These are phyloP conservation scores for Dicycla oo DNA, from an alignment of 2,888 invertebrate species.

Conservation along the genomic window DNA sequence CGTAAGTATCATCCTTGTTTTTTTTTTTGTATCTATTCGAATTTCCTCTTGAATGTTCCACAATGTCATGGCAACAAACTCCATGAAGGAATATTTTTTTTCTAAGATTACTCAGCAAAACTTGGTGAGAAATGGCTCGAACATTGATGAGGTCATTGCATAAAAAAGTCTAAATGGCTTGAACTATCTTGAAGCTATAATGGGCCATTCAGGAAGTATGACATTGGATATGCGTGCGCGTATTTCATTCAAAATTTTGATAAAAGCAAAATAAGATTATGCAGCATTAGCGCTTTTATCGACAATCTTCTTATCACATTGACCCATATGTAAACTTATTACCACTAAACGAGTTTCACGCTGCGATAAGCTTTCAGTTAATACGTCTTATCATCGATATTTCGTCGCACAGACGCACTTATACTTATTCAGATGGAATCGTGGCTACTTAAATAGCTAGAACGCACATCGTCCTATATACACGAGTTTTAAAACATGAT, in stretches of 20 bases:
- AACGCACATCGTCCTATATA: slow-evolving; percentile 18
- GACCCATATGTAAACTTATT: slow-evolving; percentile 65
- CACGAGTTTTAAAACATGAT: slow-evolving; percentile 8
- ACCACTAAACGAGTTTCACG: slow-evolving; percentile 62
- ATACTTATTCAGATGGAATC: slow-evolving; percentile 32
- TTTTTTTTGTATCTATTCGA: slow-evolving; percentile 34
- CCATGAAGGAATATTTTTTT: slow-evolving; percentile 37
- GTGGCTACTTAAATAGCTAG: slow-evolving; percentile 28
- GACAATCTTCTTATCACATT: slow-evolving; percentile 66
- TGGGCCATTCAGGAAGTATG: slow-evolving; percentile 15
- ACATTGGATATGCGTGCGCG: not conserved
- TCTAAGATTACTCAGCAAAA: slow-evolving; percentile 23
- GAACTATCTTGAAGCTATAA: not conserved
- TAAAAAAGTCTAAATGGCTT: slow-evolving; percentile 32
- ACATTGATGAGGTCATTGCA: slow-evolving; percentile 39
- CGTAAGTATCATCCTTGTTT: too few species aligned
- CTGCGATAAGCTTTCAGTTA: slow-evolving; percentile 62
- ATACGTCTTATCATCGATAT: slow-evolving; percentile 59
- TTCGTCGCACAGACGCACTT: slow-evolving; percentile 56
- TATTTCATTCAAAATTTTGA: slow-evolving; percentile 18
- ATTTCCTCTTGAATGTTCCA: slow-evolving; percentile 31
- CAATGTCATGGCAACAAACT: slow-evolving; percentile 37
- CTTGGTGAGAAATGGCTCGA: slow-evolving; percentile 38
- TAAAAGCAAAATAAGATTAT: slow-evolving; percentile 21
- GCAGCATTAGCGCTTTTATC: slow-evolving; percentile 61